Base-by-base conservation (phyloP, 2,797 vertebrate genomes). In the Podarcis siculus region DNA sequence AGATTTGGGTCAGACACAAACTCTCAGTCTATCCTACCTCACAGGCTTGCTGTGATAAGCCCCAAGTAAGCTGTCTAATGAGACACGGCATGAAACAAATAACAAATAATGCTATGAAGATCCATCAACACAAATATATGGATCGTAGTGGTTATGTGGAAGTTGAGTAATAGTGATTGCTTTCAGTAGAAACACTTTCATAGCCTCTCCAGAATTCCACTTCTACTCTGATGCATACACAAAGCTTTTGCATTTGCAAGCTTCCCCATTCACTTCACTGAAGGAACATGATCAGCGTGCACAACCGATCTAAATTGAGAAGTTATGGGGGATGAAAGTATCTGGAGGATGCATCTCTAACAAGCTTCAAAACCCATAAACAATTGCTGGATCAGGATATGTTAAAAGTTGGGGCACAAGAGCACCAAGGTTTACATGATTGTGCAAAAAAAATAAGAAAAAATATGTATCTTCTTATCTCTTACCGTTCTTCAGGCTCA, bases 371-470 rank as follows among this genome's bases (percentile, higher is more conserved):
- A 30, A 27, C 37, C 67, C 55, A 78, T 61, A 58, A 80, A 72
- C n/a, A 61, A 69, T 69, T 45, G 37, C 32, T 67, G 30, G 19
- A 80, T 55, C 64, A n/a, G 77, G 66, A 8, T 67, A 73, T 79
- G 35, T 86, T 64, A 72, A 80, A 25, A 39, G 32, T 72, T 72
- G 67, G 45, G 45, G 15, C n/a, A 69, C 72, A 71, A 90, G 89
- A 90, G 89, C 89, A 92, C 88, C 69, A 90, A 86, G 72, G 81
- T 79, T 93, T 88, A 89, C 64, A 27, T 81, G 72, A 72, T 3
- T 37, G 92, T 81, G 86, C 89, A 83, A 86, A 88, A 87, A 91
- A 67, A 58, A 58, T 0, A 19, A 12, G 55, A 45, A 9, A 45
- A 45, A 45, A 12, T 45, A 91, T 92, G 72, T 79, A 32, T 58